Conservation (phyloP, 2,888 invertebrate genomes). For the Tholera decimalis region DNA sequence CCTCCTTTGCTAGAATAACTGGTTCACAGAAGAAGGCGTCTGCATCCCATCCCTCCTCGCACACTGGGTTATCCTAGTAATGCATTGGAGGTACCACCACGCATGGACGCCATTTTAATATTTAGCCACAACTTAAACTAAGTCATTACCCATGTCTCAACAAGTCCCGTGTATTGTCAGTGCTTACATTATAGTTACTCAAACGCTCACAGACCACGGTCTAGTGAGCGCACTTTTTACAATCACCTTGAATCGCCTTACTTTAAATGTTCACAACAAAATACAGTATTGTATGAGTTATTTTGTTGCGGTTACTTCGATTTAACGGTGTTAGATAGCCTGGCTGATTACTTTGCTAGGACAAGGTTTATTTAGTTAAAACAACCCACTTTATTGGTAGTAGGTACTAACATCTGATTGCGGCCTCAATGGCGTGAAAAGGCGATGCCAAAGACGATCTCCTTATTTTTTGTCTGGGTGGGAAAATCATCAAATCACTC, state of each 20-base stretch:
- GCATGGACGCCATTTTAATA: not conserved
- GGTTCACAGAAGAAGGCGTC: no score
- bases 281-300: conserved; percentile 12
- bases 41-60: no score
- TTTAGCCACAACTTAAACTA: not conserved
- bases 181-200: conserved; percentile 20
- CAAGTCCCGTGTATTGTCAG: conserved; percentile 13
- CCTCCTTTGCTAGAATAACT: no score
- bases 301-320: conserved; percentile 7
- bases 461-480: no score
- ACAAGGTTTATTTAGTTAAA: not conserved
- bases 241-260: conserved; percentile 49
- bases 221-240: conserved; percentile 46
- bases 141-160: conserved; percentile 20
- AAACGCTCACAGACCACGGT: conserved; percentile 36
- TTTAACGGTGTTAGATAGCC: not conserved
- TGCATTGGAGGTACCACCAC: no score
- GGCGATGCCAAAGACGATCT: no score
- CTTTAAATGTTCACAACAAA: conserved; percentile 34
- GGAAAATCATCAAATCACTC: no score
- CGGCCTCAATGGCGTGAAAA: no score
- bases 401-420: no score
- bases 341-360: not conserved
- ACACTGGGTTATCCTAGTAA: no score
- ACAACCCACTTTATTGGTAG: not conserved